Evolutionary conservation across 2,113 vertebrate species (phyloP), one percentile per base, ranked within the genome.

Genomic region (Petromus typicus): DNA sequence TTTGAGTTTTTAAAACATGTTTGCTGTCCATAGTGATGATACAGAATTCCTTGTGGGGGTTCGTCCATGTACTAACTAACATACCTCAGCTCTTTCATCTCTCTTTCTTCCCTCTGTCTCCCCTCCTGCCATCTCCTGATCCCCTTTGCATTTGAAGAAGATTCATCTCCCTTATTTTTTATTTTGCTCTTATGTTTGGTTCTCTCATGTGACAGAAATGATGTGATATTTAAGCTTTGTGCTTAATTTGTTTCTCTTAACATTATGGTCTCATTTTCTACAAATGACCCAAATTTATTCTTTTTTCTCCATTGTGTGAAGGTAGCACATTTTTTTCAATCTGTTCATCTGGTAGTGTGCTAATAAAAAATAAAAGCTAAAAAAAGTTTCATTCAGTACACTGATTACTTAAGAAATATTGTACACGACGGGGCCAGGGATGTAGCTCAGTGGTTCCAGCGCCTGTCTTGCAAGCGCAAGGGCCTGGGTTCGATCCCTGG

Each of bases 1-100:
- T 87, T 86, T 61, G 25, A 78, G 57, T 67, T 90, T n/a, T 95
- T 56, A 76, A 86, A 86, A 20, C 56, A 23, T 51, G 9, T 83
- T 45, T 90, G 40, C 43, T 16, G 13, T 16, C 30, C 71, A 30
- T 27, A 75, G 71, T 6, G 6, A 14, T 75, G 30, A 30, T 16
- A 17, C 25, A 48, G 71, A 45, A 30, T 16, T 75, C 40, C 40
- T 30, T 48, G 27, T 45, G 25, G 71, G 40, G 30, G 43, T 3
- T 30, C 25, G 40, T 43, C 7, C 13, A 16, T 45, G 43, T 75
- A 16, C 43, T 8, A 30, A 16, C 43, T 8, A 30, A 40, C 13
- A 27, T 25, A 25, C 6, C 71, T 73, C 71, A 73, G 23, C 43
- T 45, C 25, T 45, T n/a, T 73, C 25, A 23, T 27, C 71, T 40